Evolutionary conservation across 2,888 invertebrate species (phyloP).

Genomic region (Dinocampus coccinellae): DNA sequence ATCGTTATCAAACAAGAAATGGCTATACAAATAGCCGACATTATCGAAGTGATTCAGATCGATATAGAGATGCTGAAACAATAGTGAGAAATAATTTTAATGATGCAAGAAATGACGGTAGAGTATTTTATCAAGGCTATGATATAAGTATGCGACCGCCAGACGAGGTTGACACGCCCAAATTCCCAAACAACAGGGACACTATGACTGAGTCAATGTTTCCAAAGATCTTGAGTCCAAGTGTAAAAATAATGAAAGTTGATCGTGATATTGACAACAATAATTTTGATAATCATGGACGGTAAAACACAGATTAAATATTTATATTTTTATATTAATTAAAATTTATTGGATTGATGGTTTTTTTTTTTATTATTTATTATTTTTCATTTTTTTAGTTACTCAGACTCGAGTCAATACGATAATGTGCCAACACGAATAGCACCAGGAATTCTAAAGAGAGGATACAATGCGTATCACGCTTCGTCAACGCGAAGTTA

Average conservation of each 20-base stretch:
- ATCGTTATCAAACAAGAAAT: constrained; percentile 55
- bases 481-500: constrained; percentile 56
- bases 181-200: constrained; percentile 58
- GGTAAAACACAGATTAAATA: constrained; percentile 14
- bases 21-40: constrained; percentile 52
- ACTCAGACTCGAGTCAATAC: constrained; percentile 66
- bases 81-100: constrained; percentile 19
- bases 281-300: constrained; percentile 47
- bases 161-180: constrained; percentile 64
- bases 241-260: constrained; percentile 66
- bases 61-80: constrained; percentile 39
- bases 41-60: constrained; percentile 46
- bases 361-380: too few relatives aligned
- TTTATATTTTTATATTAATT: not conserved
- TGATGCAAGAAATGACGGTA: constrained; percentile 45
- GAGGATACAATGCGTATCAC: constrained; percentile 60
- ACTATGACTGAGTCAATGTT: constrained; percentile 54
- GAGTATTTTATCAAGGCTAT: constrained; percentile 53
- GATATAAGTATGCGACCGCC: constrained; percentile 62
- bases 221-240: constrained; percentile 62
- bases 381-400: constrained; percentile 49
- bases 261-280: constrained; percentile 61
- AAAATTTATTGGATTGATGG: too few relatives aligned
- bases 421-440: constrained; percentile 66
- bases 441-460: constrained; percentile 58